These are phyloP conservation scores for Xiphophorus maculatus DNA, from an alignment of 2,113 vertebrate genomes.

Conservation along the genomic window DNA sequence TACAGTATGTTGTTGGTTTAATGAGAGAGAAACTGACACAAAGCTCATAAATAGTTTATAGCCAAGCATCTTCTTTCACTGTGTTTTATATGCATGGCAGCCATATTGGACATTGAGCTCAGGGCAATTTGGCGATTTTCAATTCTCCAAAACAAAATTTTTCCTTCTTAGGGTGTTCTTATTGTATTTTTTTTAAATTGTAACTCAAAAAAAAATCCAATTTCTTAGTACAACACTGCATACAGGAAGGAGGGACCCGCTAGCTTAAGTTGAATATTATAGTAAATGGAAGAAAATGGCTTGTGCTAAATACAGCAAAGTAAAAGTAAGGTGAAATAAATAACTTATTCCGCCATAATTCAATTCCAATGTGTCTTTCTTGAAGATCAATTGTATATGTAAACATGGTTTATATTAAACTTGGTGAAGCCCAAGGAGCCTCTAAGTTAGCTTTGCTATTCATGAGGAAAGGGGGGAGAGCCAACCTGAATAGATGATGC, in stretches of 20 bases:
- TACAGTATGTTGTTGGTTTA: neutral
- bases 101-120: neutral
- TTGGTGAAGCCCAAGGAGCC: neutral
- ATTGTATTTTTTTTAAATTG: no score
- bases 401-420: neutral
- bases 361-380: neutral
- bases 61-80: neutral
- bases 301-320: no score
- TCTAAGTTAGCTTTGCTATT: neutral
- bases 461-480: neutral
- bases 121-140: neutral
- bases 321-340: neutral
- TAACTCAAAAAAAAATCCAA: neutral
- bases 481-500: neutral
- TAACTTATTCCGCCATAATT: neutral
- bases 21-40: neutral
- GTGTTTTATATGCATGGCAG: neutral
- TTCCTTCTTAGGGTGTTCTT: neutral
- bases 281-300: no score
- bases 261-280: neutral
- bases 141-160: neutral
- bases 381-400: neutral
- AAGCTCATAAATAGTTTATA: neutral
- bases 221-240: neutral
- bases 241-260: neutral